These are phyloP conservation scores for Noctua janthe DNA, from an alignment of 2,888 invertebrate genomes.

Conservation along the genomic window DNA sequence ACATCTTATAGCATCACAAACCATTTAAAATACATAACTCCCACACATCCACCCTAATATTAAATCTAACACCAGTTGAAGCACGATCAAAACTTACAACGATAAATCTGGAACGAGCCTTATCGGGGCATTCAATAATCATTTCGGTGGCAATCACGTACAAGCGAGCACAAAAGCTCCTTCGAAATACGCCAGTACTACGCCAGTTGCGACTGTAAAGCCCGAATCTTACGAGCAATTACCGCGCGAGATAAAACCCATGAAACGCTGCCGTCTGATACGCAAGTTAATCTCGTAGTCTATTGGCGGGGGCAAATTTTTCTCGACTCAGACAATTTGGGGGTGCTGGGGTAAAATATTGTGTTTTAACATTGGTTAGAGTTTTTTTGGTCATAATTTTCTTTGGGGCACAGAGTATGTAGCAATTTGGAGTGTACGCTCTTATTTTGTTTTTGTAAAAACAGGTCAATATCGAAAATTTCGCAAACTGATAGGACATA, in stretches of 20 bases:
- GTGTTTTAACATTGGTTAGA: constrained; percentile 50
- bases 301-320: constrained; percentile 72
- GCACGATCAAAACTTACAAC: constrained; percentile 65
- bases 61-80: constrained; percentile 59
- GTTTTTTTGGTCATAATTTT: constrained; percentile 20
- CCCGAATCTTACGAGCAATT: constrained; percentile 85
- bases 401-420: constrained; percentile 20
- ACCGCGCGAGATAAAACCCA: constrained; percentile 82
- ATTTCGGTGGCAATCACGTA: constrained; percentile 76
- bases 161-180: constrained; percentile 76
- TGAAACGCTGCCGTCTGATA: constrained; percentile 77
- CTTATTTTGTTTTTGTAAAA: constrained; percentile 10
- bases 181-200: constrained; percentile 71
- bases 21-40: constrained; percentile 30
- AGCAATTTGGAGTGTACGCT: constrained; percentile 9
- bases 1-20: too few relatives aligned
- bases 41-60: constrained; percentile 39
- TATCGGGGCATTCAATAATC: constrained; percentile 77
- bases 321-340: constrained; percentile 65
- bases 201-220: constrained; percentile 74
- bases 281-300: constrained; percentile 72
- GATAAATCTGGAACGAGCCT: constrained; percentile 68
- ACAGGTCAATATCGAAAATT: neutral
- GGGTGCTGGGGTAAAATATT: constrained; percentile 53
- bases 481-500: neutral